Conservation (phyloP, 1,140 invertebrate genomes). For the Lithobius niger region DNA sequence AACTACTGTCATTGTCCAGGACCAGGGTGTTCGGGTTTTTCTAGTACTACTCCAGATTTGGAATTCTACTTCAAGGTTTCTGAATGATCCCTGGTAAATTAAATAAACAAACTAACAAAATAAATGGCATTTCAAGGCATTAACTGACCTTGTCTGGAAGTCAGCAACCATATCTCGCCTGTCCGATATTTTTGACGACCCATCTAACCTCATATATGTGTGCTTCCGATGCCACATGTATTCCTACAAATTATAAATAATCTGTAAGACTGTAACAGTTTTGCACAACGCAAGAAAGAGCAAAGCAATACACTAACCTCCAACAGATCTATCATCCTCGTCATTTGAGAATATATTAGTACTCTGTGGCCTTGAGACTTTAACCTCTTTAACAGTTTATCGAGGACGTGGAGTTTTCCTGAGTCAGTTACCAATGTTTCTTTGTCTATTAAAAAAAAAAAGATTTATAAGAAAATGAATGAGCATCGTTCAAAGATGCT, state of each 20-base stretch:
- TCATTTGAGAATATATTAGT: slow-evolving; percentile 95
- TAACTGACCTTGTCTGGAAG: slow-evolving; percentile 55
- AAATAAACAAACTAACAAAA: neutral
- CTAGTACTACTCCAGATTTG: no score
- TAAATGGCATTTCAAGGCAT: neutral
- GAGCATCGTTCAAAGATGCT: no score
- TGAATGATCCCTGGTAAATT: neutral
- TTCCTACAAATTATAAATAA: slow-evolving; percentile 45
- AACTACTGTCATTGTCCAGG: neutral
- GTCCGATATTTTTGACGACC: slow-evolving; percentile 83
- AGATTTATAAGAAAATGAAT: slow-evolving; percentile 7
- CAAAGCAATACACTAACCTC: slow-evolving; percentile 70
- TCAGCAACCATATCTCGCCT: slow-evolving; percentile 84
- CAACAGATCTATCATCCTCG: slow-evolving; percentile 87
- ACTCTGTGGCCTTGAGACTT: slow-evolving; percentile 82
- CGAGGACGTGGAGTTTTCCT: slow-evolving; percentile 83
- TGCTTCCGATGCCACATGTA: slow-evolving; percentile 87
- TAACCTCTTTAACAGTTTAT: slow-evolving; percentile 62
- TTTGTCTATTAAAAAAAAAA: slow-evolving; percentile 52
- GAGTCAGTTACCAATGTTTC: slow-evolving; percentile 79
- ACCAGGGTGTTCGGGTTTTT: no score
- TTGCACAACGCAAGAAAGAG: neutral
- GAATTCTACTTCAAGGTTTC: no score
- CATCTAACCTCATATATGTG: slow-evolving; percentile 82
- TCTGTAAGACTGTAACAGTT: neutral